Conservation (phyloP, 2,888 invertebrate genomes). For the Quadroppia sp. region DNA sequence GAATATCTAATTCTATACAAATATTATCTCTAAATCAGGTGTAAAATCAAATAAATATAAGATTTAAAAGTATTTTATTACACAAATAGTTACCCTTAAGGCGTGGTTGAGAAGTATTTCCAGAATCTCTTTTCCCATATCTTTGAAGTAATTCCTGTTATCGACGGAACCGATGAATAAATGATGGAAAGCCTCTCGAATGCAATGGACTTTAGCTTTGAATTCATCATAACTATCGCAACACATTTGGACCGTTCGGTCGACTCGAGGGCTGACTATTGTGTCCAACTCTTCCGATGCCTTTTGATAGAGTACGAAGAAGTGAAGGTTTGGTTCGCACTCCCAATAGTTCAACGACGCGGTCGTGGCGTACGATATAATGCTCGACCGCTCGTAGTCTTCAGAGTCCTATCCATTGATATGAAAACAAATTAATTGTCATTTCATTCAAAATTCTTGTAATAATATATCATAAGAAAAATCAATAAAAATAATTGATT, state of each 20-base stretch:
- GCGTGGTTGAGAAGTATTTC: slow-evolving; percentile 50
- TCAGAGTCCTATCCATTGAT: slow-evolving; percentile 35
- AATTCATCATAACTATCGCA: slow-evolving; percentile 90
- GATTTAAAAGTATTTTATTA: neutral
- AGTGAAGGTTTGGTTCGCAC: slow-evolving; percentile 43
- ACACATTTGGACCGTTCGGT: slow-evolving; percentile 65
- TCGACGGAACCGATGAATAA: slow-evolving; percentile 66
- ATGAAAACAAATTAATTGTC: neutral
- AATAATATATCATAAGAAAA: too few relatives aligned
- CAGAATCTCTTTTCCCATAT: slow-evolving; percentile 81
- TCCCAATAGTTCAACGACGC: slow-evolving; percentile 42
- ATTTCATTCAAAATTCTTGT: too few relatives aligned
- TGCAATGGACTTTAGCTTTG: slow-evolving; percentile 88
- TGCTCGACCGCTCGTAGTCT: slow-evolving; percentile 38
- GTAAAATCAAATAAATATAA: neutral
- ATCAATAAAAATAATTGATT: neutral
- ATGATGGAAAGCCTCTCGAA: slow-evolving; percentile 78
- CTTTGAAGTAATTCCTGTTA: slow-evolving; percentile 75
- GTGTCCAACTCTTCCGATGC: slow-evolving; percentile 33
- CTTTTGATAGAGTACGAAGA: slow-evolving; percentile 43
- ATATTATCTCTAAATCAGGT: neutral
- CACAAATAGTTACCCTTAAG: slow-evolving; percentile 40
- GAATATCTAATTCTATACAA: too few relatives aligned
- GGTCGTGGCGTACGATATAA: slow-evolving; percentile 40
- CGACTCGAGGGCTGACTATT: slow-evolving; percentile 40